These are phyloP conservation scores for Cartodere bifasciata DNA, from an alignment of 2,888 invertebrate genomes.

Conservation along the genomic window DNA sequence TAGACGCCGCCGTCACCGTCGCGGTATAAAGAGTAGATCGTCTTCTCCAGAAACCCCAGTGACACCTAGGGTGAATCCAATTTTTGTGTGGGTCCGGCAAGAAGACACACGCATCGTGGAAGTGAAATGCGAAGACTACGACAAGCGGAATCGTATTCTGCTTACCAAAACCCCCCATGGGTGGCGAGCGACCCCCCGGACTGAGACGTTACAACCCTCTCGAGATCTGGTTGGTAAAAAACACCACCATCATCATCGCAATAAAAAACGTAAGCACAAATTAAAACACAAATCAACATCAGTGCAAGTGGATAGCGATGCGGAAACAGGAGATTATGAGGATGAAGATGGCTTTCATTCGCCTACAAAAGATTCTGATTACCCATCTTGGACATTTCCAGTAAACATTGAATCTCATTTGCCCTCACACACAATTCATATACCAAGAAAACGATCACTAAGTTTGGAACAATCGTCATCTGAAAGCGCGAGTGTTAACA, in stretches of 20 bases:
- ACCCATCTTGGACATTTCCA: slow-evolving; percentile 33
- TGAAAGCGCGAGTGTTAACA: slow-evolving; percentile 27
- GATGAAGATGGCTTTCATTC: slow-evolving; percentile 15
- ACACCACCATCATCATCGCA: slow-evolving; percentile 19
- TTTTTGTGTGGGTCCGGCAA: slow-evolving; percentile 76
- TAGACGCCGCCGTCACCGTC: slow-evolving; percentile 27
- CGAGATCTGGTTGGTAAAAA: slow-evolving; percentile 32
- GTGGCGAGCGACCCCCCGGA: slow-evolving; percentile 73
- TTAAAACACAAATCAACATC: slow-evolving; percentile 29
- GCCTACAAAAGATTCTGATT: slow-evolving; percentile 10
- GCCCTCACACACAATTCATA: slow-evolving; percentile 48
- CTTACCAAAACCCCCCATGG: slow-evolving; percentile 69
- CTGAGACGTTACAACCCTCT: slow-evolving; percentile 44
- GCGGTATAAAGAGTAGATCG: slow-evolving; percentile 15
- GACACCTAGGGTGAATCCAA: slow-evolving; percentile 60
- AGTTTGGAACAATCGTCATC: slow-evolving; percentile 15
- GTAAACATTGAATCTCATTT: slow-evolving; percentile 47
- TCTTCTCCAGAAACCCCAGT: slow-evolving; percentile 33
- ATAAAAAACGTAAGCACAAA: slow-evolving; percentile 22
- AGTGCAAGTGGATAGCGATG: slow-evolving; percentile 29
- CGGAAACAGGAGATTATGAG: slow-evolving; percentile 18
- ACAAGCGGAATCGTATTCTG: slow-evolving; percentile 71
- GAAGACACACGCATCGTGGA: slow-evolving; percentile 69
- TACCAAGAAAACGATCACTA: slow-evolving; percentile 36
- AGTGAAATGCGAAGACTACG: slow-evolving; percentile 79